Base-by-base conservation (phyloP, 2,797 vertebrate species). In the Acrocephalus scirpaceus region DNA sequence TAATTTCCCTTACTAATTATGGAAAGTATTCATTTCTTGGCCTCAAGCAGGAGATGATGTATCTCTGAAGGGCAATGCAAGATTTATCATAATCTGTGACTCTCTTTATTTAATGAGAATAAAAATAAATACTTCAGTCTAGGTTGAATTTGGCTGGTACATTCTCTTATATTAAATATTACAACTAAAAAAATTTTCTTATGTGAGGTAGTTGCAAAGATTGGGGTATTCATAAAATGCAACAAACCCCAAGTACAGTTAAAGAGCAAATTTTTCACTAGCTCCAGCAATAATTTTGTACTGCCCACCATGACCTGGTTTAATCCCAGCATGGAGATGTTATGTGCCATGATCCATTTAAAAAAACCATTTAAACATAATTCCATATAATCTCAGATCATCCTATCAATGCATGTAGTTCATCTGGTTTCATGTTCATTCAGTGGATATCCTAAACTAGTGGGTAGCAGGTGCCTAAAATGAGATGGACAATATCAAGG, bases 1-100 rank as follows among this genome's bases (percentile, higher is more conserved):
- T 93, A 97, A 96, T 97, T 97, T 98, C 73, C 89, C 66, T 94
- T 95, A 95, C 87, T 97, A 97, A 97, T 97, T 97, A 97, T 96
- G 88, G 95, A 97, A 98, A 97, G 93, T 94, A 96, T 86, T 97
- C 9, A 96, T 96, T 97, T 97, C 86, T 97, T 97, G 95, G 86
- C 94, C 96, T 97, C 74, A 92, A 97, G 96, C 92, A 89, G 64
- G 95, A 95, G 82, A 96, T 97, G 87, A 97, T 97, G 50, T 78
- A 97, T 97, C 83, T 97, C 82, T 96, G 90, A 96, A 97, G 82
- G 78, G 83, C 83, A 93, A 88, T 65, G 91, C 34, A 91, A 95
- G 93, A 96, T 97, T 93, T 97, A 90, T 97, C 93, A 96, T 86
- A 71, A 96, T 96, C 80, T 95, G 65, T 93, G 73, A 42, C 60